These are phyloP conservation scores for Corythornis leucogaster DNA, from an alignment of 2,797 vertebrate species.

Conservation along the genomic window DNA sequence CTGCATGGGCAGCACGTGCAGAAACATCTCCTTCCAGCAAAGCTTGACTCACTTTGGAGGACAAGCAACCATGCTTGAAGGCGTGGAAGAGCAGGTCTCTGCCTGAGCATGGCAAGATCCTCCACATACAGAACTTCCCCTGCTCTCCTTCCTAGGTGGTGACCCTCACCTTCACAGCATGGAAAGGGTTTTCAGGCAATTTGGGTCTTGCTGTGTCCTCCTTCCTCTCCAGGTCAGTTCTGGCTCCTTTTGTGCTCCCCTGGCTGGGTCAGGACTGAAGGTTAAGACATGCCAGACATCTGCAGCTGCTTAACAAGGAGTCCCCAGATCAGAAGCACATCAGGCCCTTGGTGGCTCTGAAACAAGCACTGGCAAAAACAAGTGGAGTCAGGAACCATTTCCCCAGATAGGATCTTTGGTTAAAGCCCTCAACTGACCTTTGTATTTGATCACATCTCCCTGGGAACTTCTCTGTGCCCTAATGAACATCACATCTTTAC, in stretches of 20 bases:
- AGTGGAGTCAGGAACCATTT: not conserved
- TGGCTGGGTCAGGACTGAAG: not conserved
- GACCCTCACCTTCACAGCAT: rapidly evolving
- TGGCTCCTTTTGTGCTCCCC: not conserved
- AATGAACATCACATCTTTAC: not conserved
- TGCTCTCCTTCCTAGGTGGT: not conserved
- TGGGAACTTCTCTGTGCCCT: not conserved
- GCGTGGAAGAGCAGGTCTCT: not conserved
- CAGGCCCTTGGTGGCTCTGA: not conserved
- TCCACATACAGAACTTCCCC: not conserved
- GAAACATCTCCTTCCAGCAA: not conserved
- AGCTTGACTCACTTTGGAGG: not conserved
- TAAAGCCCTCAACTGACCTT: not conserved
- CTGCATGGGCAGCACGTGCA: not conserved
- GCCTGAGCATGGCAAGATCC: not conserved
- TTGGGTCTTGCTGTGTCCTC: not conserved
- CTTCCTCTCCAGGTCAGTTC: not conserved
- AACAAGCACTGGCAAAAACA: rapidly evolving
- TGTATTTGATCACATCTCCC: not conserved
- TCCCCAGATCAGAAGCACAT: rapidly evolving
- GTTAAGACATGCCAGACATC: rapidly evolving
- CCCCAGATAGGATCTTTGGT: not conserved
- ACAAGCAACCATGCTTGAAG: not conserved
- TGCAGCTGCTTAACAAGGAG: not conserved
- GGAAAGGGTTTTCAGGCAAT: rapidly evolving